Conservation (phyloP, 1,140 invertebrate genomes). For the Bactericera cockerelli region DNA sequence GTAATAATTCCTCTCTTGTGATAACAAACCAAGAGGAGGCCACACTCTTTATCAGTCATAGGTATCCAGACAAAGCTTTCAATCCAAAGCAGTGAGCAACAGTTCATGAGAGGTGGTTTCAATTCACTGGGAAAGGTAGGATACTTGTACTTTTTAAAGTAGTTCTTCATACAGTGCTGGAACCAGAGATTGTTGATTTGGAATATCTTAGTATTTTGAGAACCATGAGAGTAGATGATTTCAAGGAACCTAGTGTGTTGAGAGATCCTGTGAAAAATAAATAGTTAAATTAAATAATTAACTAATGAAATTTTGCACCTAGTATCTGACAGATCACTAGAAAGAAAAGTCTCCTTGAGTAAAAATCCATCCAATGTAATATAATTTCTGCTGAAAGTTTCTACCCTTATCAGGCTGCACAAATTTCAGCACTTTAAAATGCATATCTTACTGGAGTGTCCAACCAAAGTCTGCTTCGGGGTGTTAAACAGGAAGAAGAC, state of each 20-base stretch:
- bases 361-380: background rate
- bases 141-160: background rate
- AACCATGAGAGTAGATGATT: background rate
- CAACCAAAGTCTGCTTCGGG: no score
- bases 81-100: slow-evolving; percentile 3
- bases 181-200: background rate
- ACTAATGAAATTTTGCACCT: background rate
- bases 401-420: background rate
- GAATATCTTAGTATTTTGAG: background rate
- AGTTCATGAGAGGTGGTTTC: background rate
- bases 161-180: background rate
- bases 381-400: background rate
- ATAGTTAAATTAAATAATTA: background rate
- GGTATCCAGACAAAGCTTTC: background rate
- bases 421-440: background rate
- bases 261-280: background rate
- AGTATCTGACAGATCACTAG: background rate
- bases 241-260: background rate
- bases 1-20: background rate
- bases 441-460: background rate
- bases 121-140: no score
- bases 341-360: background rate
- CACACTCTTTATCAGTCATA: background rate
- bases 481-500: no score
- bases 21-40: background rate